These are phyloP conservation scores for Ailurus styani DNA, from an alignment of 2,113 vertebrate genomes.

Conservation along the genomic window DNA sequence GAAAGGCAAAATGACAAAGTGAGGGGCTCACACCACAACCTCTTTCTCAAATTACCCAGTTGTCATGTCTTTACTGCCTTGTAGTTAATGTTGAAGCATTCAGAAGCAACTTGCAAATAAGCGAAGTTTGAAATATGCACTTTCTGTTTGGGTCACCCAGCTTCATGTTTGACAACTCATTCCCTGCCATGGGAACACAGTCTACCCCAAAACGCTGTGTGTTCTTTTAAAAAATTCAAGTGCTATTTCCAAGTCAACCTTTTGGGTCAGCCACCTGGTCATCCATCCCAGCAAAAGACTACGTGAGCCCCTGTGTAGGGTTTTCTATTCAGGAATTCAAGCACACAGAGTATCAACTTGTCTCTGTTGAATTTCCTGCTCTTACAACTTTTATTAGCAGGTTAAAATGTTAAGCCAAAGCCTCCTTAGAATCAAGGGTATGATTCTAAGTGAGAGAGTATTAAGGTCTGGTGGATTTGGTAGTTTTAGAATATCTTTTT, in stretches of 20 bases:
- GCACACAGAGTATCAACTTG: background rate
- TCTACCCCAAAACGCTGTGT: constrained; percentile 14
- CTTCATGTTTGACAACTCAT: constrained; percentile 16
- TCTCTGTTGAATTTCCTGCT: background rate
- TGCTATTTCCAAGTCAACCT: constrained; percentile 17
- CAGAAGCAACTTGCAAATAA: constrained; percentile 26
- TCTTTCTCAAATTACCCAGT: background rate
- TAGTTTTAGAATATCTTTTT: background rate
- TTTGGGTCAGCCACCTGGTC: constrained; percentile 19
- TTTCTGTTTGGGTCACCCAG: background rate
- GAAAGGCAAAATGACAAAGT: background rate
- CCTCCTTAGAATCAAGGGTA: background rate
- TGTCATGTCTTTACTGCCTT: background rate
- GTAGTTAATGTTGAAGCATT: constrained; percentile 11
- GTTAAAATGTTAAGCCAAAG: background rate
- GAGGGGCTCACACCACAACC: background rate
- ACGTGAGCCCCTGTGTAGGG: background rate
- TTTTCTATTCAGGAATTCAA: constrained; percentile 19
- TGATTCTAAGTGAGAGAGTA: background rate
- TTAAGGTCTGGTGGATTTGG: background rate
- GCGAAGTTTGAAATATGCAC: constrained; percentile 13
- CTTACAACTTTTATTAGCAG: background rate
- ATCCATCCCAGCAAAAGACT: background rate
- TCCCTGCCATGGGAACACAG: constrained; percentile 17
- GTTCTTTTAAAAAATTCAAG: constrained; percentile 49